Conservation (phyloP, 2,797 vertebrate genomes). For the Myiothlypis coronata region DNA sequence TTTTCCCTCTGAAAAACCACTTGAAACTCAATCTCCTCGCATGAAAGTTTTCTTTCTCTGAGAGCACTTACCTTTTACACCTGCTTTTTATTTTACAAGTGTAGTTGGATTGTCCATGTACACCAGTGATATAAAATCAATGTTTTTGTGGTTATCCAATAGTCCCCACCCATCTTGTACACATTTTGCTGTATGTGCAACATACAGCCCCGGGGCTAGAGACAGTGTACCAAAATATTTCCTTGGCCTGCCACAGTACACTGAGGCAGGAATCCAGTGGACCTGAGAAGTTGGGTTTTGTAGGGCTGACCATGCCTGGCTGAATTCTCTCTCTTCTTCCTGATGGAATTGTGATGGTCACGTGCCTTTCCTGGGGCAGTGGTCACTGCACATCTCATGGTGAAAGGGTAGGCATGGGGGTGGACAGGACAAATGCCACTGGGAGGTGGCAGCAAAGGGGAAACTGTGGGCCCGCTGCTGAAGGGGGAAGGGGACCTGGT, state of each 20-base stretch:
- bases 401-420: not conserved
- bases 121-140: not conserved
- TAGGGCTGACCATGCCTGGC: not conserved
- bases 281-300: not conserved
- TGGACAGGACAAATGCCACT: not conserved
- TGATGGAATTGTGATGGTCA: accelerated
- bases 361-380: not conserved
- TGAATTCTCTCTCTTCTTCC: not conserved
- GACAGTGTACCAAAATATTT: not conserved
- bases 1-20: not conserved
- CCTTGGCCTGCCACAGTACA: accelerated
- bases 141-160: not conserved
- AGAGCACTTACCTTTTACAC: not conserved
- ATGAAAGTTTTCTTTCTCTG: not conserved
- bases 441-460: not conserved
- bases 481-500: not conserved
- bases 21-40: not conserved
- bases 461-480: not conserved
- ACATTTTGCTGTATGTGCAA: not conserved
- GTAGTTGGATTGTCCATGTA: not conserved
- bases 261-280: not conserved
- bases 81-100: not conserved
- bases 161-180: accelerated
- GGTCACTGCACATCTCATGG: not conserved
- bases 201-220: not conserved